phyloP scores from a whole-genome alignment of 2,113 vertebrate genomes.

The Amphilophus citrinellus region DNA sequence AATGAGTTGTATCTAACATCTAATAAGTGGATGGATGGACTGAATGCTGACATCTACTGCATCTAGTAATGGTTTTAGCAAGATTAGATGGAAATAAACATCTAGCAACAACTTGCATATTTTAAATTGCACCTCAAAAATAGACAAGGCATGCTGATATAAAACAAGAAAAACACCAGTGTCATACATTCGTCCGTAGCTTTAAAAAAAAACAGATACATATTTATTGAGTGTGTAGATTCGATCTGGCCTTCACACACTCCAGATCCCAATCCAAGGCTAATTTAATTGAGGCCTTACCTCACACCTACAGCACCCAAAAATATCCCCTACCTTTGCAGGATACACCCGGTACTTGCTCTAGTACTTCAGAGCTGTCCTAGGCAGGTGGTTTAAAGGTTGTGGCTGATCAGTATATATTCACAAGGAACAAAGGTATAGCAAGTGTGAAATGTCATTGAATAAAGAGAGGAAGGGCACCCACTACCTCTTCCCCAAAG shows the following conservation, averaged over 20 bases:
- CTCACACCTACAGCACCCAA: too few relatives aligned
- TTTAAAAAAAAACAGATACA: not conserved
- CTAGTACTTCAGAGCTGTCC: too few relatives aligned
- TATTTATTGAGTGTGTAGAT: not conserved
- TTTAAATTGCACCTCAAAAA: not conserved
- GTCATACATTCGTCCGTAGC: not conserved
- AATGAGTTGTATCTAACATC: too few relatives aligned
- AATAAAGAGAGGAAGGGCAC: not conserved
- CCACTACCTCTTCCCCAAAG: not conserved
- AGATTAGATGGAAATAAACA: not conserved
- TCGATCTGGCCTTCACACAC: not conserved
- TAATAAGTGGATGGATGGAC: not conserved
- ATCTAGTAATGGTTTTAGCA: not conserved
- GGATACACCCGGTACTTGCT: too few relatives aligned
- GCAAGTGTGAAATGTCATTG: not conserved
- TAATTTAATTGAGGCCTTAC: not conserved
- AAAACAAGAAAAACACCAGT: not conserved
- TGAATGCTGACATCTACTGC: not conserved
- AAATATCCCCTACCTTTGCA: too few relatives aligned
- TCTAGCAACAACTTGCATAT: rapidly evolving
- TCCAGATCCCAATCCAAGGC: not conserved
- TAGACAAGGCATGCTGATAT: not conserved
- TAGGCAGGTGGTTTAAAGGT: too few relatives aligned
- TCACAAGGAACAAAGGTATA: not conserved
- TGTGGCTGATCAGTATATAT: not conserved